Base-by-base conservation (phyloP, 2,113 vertebrate species). In the Patagioenas fasciata region DNA sequence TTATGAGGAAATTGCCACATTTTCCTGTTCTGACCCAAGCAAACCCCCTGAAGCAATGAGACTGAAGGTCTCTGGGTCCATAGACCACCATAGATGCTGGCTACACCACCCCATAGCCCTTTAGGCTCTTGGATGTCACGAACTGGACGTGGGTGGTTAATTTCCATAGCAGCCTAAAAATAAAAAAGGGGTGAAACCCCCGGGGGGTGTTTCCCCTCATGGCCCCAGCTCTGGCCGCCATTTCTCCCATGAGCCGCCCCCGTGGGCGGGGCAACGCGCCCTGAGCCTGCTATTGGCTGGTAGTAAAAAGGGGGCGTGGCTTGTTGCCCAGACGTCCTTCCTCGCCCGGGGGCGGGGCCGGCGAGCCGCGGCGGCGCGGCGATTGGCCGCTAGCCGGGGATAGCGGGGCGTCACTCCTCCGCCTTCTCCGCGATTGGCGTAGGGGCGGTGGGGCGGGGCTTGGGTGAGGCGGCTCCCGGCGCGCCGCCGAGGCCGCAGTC, bases 391-490 rank as follows among this genome's bases (percentile, higher is more conserved):
- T 0, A 3, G 13, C 1, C 21, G 3, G 48, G 48, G 38, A 13
- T 5, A 3, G 54, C 3, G 5, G 2, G 5, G 24, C 48, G 77
- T 69, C 56, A 5, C 21, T 10, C 5, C 20, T 2, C 4, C 17
- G 3, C 6, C 1, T 2, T 18, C 1, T 47, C 3, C 8, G 4
- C 47, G 5, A 89, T 89, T 29, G 87, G 87, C 2, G 17, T 2
- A 4, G 12, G 3, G 17, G 4, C 2, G 2, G 8, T 0, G 34
- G 34, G 96, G 94, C 56, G 93, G 20, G 87, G 93, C 36, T 3
- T 73, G 5, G 40, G 44, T 51, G 66, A 93, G 95, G 95, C 95
- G 96, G 96, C 10, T 89, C 97, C 95, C 94, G 79, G 7, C 36
- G 73, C 62, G 67, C 25, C 69, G 77, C 88, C 78, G 97, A 12